Percentiles rank a stretch among this genome's conserved stretches.
These are phyloP conservation scores for Upupa epops DNA, from an alignment of 2,113 vertebrate species.

Conservation along the genomic window DNA sequence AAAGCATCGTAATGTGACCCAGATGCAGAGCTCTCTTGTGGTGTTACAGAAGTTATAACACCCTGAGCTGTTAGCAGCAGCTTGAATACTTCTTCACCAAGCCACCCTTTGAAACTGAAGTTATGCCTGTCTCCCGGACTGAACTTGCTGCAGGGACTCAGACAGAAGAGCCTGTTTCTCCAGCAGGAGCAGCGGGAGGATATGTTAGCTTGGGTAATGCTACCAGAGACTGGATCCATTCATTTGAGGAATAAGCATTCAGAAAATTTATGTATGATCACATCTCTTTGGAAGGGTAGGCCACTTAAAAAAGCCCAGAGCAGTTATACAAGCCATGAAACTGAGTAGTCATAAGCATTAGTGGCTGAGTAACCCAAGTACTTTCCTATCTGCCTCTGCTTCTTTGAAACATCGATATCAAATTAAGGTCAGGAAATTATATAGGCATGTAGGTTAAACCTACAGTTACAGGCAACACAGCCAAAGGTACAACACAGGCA, in stretches of 20 bases:
- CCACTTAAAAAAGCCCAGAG: neutral
- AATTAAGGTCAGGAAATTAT: neutral
- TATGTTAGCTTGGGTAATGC: neutral
- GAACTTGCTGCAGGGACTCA: neutral
- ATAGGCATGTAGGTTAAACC: neutral
- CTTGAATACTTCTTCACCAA: slow-evolving; percentile 2
- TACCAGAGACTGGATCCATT: neutral
- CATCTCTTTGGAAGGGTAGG: neutral
- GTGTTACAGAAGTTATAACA: neutral
- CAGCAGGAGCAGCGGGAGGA: neutral
- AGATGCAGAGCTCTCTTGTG: neutral
- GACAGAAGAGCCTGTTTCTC: neutral
- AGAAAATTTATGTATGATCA: neutral
- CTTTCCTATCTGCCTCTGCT: neutral
- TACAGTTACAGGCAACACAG: neutral
- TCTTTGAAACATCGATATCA: neutral
- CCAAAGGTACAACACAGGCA: neutral
- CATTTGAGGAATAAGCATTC: neutral
- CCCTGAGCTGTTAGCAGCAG: neutral
- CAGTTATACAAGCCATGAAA: neutral
- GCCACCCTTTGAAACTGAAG: neutral
- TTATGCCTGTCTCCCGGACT: neutral
- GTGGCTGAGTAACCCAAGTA: neutral
- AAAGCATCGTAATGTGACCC: neutral
- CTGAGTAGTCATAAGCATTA: neutral